Base-by-base conservation (phyloP, 2,888 invertebrate species). In the Diplazon laetatorius region DNA sequence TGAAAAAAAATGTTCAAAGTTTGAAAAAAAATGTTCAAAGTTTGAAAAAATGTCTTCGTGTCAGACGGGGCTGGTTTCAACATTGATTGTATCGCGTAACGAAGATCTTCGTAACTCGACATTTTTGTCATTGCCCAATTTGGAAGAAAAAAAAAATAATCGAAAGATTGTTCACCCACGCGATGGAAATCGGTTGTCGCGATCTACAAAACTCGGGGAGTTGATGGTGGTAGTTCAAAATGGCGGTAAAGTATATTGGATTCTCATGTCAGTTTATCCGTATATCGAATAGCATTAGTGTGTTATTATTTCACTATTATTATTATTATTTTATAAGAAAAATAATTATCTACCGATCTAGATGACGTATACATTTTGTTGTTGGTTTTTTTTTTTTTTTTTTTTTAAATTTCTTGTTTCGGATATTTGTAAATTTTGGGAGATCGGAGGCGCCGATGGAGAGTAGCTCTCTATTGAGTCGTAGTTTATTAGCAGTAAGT, bases 201-300 rank as follows among this genome's bases (percentile, higher is more conserved):
- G 62, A 83, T 81, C 79, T 84, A 85, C 76, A 63, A 82, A 74
- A 85, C 85, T 84, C 87, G 89, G 89, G 90, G 89, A 89, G 86
- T 90, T 90, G 89, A 88, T 90, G 90, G 90, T 89, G 89, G 89
- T 89, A 86, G 88, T 90, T 89, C 90, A 90, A 90, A 90, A 90
- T 90, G 90, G 90, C 90, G 90, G 90, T 87, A 89, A 90, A 83
- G 82, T 80, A 78, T 82, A 84, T 85, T 78, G 78, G 78, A 78
- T 78, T 78, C 78, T 78, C 78, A 75, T 78, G 55, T 77, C 72
- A 69, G 69, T 78, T 71, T 80, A 76, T 80, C 73, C 79, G 69
- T 72, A 80, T 77, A 80, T 77, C 69, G 69, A 77, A 77, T 77
- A 77, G 76, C 80, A 80, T 77, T 73, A 70, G 76, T 74, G 76